Base-by-base conservation (phyloP, 1,140 invertebrate species). In the Phymorhynchus buccinoides region DNA sequence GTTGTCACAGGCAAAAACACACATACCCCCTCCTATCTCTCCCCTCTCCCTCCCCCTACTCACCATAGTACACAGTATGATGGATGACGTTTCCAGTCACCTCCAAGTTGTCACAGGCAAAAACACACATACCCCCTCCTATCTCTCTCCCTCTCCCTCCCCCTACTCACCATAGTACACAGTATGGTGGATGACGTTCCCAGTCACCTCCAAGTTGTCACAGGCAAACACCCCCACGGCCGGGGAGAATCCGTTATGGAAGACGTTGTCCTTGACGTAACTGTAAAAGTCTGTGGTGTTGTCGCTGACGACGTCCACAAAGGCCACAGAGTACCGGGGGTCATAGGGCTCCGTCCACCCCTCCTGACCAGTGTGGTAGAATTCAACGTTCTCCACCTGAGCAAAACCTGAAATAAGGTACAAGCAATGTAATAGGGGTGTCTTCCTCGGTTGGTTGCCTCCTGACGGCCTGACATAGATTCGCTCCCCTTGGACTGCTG, bases 341-440 rank as follows among this genome's bases (percentile, higher is more conserved):
- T 93, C 92, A 71, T 88, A 89, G 18, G 78, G 68, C 7, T 86
- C 87, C 1, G 84, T 89, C 27, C 44, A 93, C 14, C 92, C 92
- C 75, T 92, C 89, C 78, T 93, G 92, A 7, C 92, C 92, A 14
- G 86, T 89, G 37, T 89, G 85, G 41, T 78, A 81, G 73, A 93
- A 92, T 83, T 90, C 88, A 7, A 89, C 88, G 83, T 92, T 89
- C 16, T 66, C 37, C 9, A 92, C 41, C 44, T 89, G 82, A n/a
- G n/a, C n/a, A 88, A 87, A 89, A 77, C 91, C 91, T 93, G 82
- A 4, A 39, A 88, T 90, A 92, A 93, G 7, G 88, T 83, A 44
- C n/a, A 81, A n/a, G 44, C 68, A 73, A 22, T n/a, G n/a, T n/a
- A n/a, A n/a, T n/a, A n/a, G n/a, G n/a, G n/a, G n/a, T n/a, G n/a